Conservation (phyloP, 2,113 vertebrate species). For the Eurypyga helias region DNA sequence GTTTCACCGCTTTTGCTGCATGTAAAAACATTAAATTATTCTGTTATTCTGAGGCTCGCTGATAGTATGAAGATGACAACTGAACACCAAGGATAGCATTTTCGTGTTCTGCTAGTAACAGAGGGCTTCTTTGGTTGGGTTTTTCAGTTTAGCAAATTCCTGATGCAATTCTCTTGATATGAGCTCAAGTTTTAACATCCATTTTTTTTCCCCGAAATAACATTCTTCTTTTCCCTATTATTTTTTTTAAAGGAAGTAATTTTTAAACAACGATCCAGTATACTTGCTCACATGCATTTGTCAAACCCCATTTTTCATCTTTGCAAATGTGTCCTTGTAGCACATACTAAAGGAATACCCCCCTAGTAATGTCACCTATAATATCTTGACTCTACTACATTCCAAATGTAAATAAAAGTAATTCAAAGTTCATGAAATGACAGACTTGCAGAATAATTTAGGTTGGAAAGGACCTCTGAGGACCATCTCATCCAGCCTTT, state of each 20-base stretch:
- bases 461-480: background rate
- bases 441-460: background rate
- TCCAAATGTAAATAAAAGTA: background rate
- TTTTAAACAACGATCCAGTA: background rate
- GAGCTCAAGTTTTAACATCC: background rate
- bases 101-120: background rate
- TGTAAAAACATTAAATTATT: constrained; percentile 59
- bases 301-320: background rate
- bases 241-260: background rate
- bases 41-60: constrained; percentile 52
- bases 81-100: constrained; percentile 47
- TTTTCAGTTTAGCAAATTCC: constrained; percentile 29
- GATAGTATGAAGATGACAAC: constrained; percentile 49
- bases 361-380: background rate
- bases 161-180: background rate
- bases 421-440: background rate
- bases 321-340: background rate
- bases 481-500: background rate
- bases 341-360: background rate
- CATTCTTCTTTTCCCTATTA: background rate
- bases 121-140: background rate
- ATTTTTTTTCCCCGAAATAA: background rate
- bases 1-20: background rate
- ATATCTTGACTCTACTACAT: background rate
- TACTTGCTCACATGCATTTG: background rate